These are phyloP conservation scores for Spizaetus ornatus DNA, from an alignment of 2,113 vertebrate species.

Conservation along the genomic window DNA sequence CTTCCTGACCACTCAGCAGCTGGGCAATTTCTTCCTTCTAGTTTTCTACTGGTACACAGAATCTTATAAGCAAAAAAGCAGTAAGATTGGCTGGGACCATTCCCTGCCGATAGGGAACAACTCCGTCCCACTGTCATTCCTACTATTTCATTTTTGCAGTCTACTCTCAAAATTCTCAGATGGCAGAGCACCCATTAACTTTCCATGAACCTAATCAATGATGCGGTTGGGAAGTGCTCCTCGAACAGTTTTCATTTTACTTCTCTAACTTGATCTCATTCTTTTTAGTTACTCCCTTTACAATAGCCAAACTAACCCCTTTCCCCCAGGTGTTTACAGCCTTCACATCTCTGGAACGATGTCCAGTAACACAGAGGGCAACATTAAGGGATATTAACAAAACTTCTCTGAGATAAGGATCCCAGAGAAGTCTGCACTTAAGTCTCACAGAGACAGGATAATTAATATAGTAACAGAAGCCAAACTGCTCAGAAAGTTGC, in stretches of 20 bases:
- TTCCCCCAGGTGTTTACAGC: background rate
- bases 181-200: background rate
- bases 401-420: background rate
- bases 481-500: background rate
- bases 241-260: background rate
- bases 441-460: background rate
- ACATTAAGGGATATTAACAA: background rate
- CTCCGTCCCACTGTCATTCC: background rate
- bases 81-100: background rate
- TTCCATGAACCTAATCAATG: background rate
- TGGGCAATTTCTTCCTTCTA: background rate
- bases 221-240: background rate
- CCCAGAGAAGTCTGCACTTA: background rate
- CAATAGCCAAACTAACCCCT: background rate
- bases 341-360: background rate
- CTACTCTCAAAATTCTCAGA: background rate
- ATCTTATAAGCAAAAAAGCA: background rate
- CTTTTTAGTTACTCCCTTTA: background rate
- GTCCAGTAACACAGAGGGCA: background rate
- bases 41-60: background rate
- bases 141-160: background rate
- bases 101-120: background rate
- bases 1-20: background rate
- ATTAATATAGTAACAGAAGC: background rate
- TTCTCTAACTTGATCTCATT: background rate